Percentiles rank a stretch among this genome's conserved stretches.
Conservation (phyloP, 2,797 vertebrate genomes). For the Typhlichthys subterraneus region DNA sequence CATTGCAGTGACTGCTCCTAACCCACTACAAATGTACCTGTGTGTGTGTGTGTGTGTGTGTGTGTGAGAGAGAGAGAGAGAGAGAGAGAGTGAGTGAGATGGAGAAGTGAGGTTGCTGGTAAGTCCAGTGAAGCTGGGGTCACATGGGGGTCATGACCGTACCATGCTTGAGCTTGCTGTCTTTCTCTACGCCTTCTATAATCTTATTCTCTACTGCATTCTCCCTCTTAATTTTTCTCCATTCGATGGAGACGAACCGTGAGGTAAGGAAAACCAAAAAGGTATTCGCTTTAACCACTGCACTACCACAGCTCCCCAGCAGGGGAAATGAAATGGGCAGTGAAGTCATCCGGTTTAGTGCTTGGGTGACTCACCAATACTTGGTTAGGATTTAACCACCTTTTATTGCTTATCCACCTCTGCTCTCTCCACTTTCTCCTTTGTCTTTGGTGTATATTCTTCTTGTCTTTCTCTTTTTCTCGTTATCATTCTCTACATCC, state of each 20-base stretch:
- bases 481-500: not conserved
- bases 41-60: constrained; percentile 8
- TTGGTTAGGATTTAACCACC: no score
- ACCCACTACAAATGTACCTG: not conserved
- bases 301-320: no score
- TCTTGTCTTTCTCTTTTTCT: not conserved
- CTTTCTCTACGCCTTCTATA: no score
- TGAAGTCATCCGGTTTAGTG: no score
- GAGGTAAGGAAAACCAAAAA: not conserved
- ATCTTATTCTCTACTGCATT: no score
- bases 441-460: no score
- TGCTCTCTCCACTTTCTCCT: constrained; percentile 9
- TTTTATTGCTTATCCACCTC: no score
- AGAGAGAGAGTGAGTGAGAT: constrained; percentile 7
- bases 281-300: no score
- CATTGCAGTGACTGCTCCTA: constrained; percentile 49
- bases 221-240: no score
- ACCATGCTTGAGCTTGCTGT: no score
- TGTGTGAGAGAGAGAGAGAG: constrained; percentile 4
- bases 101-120: constrained; percentile 17
- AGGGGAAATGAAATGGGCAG: no score
- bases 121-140: constrained; percentile 4
- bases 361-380: no score
- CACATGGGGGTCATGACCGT: not conserved
- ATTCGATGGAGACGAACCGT: not conserved